Evolutionary conservation across 2,113 vertebrate genomes (phyloP), one percentile per base, ranked within the genome.

Genomic region (Epinephelus moara): DNA sequence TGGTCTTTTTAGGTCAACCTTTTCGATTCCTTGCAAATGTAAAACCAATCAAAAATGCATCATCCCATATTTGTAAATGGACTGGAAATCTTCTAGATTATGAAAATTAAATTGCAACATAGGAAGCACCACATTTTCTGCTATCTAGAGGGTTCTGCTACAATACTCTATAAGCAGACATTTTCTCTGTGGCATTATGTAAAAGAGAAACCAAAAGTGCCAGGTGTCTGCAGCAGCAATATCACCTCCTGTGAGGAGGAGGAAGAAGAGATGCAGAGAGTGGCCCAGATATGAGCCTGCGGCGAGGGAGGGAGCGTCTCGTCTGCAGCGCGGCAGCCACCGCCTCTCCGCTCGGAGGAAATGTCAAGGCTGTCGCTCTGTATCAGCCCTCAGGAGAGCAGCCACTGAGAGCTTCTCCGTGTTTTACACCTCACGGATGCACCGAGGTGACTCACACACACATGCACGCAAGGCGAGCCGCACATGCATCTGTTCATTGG

Each of bases 301-400:
- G 52, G 81, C 13, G 42, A 73, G 60, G 45, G 69, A 63, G 78
- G 80, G 45, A 33, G 63, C 0, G 9, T 47, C 60, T 62, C 15
- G 25, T 75, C 81, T 70, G 62, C 71, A 80, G 79, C 40, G 6
- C 4, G 18, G 57, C 56, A 42, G 77, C 67, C 70, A 0, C 69
- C 25, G 53, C 71, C 77, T 66, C 79, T 59, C 59, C 0, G 11
- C 81, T 74, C 59, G 11, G 57, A 17, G 64, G 73, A 91, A 87
- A 90, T 85, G 87, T 82, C 88, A 78, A n/a, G 4, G 23, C 85
- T 85, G 86, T 93, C 80, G n/a, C 84, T 70, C 40, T 14, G 56
- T 3, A 18, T 87, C 11, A 88, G 63, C 80, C 90, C 85, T 78
- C 72, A 57, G 81, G 88, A 79, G 75, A 72, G 84, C 78, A 57